Evolutionary conservation across 1,140 invertebrate genomes (phyloP).

Genomic region (Drosophila trapezifrons): DNA sequence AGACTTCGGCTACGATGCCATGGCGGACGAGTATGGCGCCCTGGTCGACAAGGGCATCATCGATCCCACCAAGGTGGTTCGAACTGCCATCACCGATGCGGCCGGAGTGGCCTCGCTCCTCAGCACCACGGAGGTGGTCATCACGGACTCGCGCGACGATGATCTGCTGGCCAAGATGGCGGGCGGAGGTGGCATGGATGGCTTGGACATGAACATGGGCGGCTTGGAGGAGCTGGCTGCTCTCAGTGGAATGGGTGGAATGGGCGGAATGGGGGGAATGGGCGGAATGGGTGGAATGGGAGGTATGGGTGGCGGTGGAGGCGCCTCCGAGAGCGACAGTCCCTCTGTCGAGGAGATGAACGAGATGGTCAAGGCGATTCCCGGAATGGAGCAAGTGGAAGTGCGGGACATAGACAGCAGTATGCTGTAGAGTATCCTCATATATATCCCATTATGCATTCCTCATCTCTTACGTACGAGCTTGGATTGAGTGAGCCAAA

Average conservation of each 20-base stretch:
- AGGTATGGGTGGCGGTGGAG: constrained; percentile 15
- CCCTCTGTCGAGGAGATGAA: constrained; percentile 50
- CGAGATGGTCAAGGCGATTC: constrained; percentile 58
- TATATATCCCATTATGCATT: neutral
- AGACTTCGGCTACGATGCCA: constrained; percentile 97
- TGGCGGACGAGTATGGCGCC: constrained; percentile 96
- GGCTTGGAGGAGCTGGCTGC: constrained; percentile 53
- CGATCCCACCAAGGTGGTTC: constrained; percentile 99
- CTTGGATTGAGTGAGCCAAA: neutral
- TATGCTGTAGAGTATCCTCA: constrained; percentile 8
- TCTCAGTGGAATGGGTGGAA: constrained; percentile 36
- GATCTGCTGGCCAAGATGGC: constrained; percentile 85
- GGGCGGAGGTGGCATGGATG: constrained; percentile 46
- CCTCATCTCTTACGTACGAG: neutral
- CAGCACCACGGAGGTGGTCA: constrained; percentile 98
- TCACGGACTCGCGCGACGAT: constrained; percentile 96
- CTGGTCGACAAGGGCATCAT: constrained; percentile 99
- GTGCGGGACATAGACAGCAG: constrained; percentile 62
- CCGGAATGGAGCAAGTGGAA: constrained; percentile 68
- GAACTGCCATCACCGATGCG: constrained; percentile 98
- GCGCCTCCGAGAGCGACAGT: neutral
- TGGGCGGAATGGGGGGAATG: constrained; percentile 54
- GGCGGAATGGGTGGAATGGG: constrained; percentile 47
- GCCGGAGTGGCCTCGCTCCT: constrained; percentile 98
- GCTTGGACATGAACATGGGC: constrained; percentile 51